These are phyloP conservation scores for Alloscopus bannaensis DNA, from an alignment of 2,888 invertebrate genomes.

Conservation along the genomic window DNA sequence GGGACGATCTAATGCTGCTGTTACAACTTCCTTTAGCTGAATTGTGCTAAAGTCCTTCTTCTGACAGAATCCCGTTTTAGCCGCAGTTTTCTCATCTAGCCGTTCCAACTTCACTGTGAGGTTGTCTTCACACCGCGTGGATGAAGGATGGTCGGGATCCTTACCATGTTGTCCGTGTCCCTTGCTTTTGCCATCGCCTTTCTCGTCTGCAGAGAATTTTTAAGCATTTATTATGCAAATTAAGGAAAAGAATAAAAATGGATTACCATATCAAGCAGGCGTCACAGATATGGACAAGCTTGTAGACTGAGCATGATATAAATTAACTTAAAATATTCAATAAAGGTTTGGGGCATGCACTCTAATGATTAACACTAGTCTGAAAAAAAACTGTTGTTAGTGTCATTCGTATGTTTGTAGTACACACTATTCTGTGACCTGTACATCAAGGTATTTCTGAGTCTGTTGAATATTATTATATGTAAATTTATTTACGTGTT, in stretches of 20 bases:
- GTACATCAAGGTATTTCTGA: neutral
- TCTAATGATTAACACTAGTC: neutral
- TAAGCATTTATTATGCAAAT: neutral
- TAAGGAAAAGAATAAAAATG: neutral
- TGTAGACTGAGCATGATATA: too few species aligned
- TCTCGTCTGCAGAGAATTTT: slow-evolving; percentile 34
- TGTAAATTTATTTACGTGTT: slow-evolving; percentile 36
- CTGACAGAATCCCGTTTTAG: slow-evolving; percentile 39
- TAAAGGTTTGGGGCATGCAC: neutral
- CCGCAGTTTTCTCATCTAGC: slow-evolving; percentile 48
- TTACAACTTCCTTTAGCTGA: slow-evolving; percentile 69
- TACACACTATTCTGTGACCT: neutral
- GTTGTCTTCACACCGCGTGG: slow-evolving; percentile 33
- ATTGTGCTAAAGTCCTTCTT: slow-evolving; percentile 68
- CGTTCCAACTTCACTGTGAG: slow-evolving; percentile 59
- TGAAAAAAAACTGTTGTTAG: neutral
- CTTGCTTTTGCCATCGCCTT: slow-evolving; percentile 42
- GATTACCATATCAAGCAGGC: neutral
- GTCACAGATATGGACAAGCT: too few species aligned
- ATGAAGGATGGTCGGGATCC: slow-evolving; percentile 1
- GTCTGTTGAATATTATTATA: neutral
- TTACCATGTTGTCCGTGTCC: slow-evolving; percentile 17
- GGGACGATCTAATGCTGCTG: slow-evolving; percentile 70
- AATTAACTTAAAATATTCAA: too few species aligned
- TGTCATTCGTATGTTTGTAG: neutral